Evolutionary conservation across 2,797 vertebrate genomes (phyloP), one percentile per base, ranked within the genome.

Genomic region (Peromyscus nudipes): DNA sequence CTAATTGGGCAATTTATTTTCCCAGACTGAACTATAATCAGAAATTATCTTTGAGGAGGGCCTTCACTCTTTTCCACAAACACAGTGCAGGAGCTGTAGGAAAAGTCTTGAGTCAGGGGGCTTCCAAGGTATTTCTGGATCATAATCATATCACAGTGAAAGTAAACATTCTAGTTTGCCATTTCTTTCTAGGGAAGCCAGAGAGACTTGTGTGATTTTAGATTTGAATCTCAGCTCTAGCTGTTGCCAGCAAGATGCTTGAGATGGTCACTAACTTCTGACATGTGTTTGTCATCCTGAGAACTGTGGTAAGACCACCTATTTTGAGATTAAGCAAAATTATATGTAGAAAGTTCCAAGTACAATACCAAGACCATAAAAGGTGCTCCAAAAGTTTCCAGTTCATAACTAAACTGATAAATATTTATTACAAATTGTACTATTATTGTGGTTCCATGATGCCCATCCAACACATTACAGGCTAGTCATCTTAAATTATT

Each of bases 401-500:
- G 1, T 79, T 92, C 88, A 57, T 69, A n/a, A 60, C 3, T 83
- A 71, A 46, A 7, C 60, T 92, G 79, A n/a, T 10, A 90, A 40
- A 84, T 83, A 65, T 89, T 13, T 65, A 88, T 57, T 37, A 37
- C 46, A 65, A 92, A 91, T 40, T 64, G 16, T 57, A 60, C 8
- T 37, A 29, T 29, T 77, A 19, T 79, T 52, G 34, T 77, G 23
- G 80, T 90, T 95, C 75, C 37, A 46, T 13, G 21, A 85, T 89
- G 25, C 55, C 16, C 81, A 19, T 23, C 7, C 37, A 88, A 89
- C 2, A 79, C 21, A 55, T 46, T 87, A 1, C 4, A 62, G 57
- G 9, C 6, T 40, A 69, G 8, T 92, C 37, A 80, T 49, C 92
- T 94, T 60, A 94, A 96, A 69, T 55, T 19, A 95, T 93, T 67